Conservation (phyloP, 2,888 invertebrate genomes). For the Dione juno region DNA sequence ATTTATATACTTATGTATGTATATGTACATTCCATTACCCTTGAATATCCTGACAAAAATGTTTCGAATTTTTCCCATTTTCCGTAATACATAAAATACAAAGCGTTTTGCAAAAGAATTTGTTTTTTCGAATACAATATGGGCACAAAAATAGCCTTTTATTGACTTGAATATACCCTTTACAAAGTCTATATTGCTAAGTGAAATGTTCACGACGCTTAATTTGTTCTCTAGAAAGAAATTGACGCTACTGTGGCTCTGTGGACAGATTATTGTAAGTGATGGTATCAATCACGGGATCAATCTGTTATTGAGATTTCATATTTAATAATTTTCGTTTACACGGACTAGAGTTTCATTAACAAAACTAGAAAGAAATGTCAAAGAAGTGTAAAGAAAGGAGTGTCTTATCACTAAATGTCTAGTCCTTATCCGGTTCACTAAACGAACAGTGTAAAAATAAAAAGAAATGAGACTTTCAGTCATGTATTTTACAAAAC, state of each 20-base stretch:
- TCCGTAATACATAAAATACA: not conserved
- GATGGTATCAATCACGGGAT: no score
- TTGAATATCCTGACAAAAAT: not conserved
- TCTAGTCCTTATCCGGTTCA: no score
- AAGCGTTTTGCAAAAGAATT: slow-evolving; percentile 7
- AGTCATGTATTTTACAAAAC: not conserved
- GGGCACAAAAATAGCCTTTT: not conserved
- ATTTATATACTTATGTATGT: not conserved
- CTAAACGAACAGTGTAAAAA: not conserved
- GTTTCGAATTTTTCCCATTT: not conserved
- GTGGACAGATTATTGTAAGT: not conserved
- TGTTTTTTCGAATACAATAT: not conserved
- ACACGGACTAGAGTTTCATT: no score
- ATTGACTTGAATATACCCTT: not conserved
- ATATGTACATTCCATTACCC: not conserved
- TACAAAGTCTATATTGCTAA: not conserved
- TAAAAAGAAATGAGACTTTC: not conserved
- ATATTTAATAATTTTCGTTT: no score
- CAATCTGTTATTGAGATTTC: no score
- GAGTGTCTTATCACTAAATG: no score
- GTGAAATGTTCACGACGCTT: not conserved
- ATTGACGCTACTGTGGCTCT: no score
- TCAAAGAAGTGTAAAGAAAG: no score
- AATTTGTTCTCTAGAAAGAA: not conserved
- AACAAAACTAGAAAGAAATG: no score